These are phyloP conservation scores for Characodon lateralis DNA, from an alignment of 2,797 vertebrate genomes.

Conservation along the genomic window DNA sequence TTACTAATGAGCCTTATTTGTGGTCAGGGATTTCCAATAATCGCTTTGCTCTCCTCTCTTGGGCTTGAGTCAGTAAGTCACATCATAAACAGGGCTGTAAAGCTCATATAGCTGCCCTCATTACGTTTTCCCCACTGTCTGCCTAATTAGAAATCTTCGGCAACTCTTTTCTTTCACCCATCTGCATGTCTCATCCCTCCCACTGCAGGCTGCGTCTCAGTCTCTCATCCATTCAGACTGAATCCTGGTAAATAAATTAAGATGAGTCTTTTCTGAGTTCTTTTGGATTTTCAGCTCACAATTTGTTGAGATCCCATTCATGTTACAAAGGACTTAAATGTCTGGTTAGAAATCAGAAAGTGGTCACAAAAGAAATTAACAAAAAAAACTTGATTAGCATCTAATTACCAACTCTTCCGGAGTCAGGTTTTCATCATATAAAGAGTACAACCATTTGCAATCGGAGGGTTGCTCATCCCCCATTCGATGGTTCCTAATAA, in stretches of 20 bases:
- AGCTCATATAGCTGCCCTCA: conserved; percentile 30
- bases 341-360: not conserved
- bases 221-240: conserved; percentile 55
- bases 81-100: conserved; percentile 24
- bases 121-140: conserved; percentile 21
- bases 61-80: conserved; percentile 12
- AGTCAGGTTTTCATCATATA: conserved; percentile 25
- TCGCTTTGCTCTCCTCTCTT: conserved; percentile 31
- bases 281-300: not conserved
- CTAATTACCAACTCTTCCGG: conserved; percentile 26
- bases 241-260: conserved; percentile 25
- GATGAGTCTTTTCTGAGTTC: conserved; percentile 13
- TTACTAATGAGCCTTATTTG: conserved; percentile 43
- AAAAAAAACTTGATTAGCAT: not conserved
- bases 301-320: conserved; percentile 19
- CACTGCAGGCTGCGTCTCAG: conserved; percentile 46
- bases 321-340: not conserved
- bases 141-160: conserved; percentile 45
- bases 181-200: conserved; percentile 55
- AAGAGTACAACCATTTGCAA: not conserved
- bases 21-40: conserved; percentile 38
- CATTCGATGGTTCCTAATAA: not conserved
- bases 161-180: conserved; percentile 39
- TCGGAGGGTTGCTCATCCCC: not conserved
- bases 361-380: not conserved